These are phyloP conservation scores for Helicoverpa zea DNA, from an alignment of 1,140 invertebrate species.

Conservation along the genomic window DNA sequence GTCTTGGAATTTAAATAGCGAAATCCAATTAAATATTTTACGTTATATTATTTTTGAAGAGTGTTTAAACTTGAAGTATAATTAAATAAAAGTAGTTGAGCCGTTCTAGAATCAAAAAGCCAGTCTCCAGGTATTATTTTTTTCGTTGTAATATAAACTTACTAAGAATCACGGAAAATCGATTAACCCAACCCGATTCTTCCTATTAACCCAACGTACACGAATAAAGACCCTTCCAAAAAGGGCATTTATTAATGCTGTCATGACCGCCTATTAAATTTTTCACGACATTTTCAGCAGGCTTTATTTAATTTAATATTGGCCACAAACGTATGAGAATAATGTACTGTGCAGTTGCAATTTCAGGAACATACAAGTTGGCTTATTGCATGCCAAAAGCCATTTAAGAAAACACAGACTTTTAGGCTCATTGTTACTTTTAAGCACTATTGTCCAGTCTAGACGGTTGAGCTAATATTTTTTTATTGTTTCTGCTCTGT, in stretches of 20 bases:
- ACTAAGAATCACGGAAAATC: no score
- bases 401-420: slow-evolving; percentile 22
- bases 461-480: neutral
- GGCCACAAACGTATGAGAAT: neutral
- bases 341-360: neutral
- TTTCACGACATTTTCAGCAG: neutral
- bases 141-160: no score
- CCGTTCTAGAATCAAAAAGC: no score
- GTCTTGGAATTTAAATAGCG: no score
- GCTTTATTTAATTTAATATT: neutral
- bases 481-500: neutral
- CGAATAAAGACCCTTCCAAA: neutral
- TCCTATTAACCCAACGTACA: neutral
- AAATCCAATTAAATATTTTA: no score
- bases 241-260: slow-evolving; percentile 7
- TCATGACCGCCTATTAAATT: neutral
- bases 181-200: no score
- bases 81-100: no score
- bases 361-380: neutral
- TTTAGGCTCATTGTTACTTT: slow-evolving; percentile 19
- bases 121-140: no score
- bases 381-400: slow-evolving; percentile 10
- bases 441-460: slow-evolving; percentile 26
- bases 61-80: no score
- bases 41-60: no score